Percentiles rank a stretch among this genome's conserved stretches.
These are phyloP conservation scores for Emys orbicularis DNA, from an alignment of 2,797 vertebrate species.

Conservation along the genomic window DNA sequence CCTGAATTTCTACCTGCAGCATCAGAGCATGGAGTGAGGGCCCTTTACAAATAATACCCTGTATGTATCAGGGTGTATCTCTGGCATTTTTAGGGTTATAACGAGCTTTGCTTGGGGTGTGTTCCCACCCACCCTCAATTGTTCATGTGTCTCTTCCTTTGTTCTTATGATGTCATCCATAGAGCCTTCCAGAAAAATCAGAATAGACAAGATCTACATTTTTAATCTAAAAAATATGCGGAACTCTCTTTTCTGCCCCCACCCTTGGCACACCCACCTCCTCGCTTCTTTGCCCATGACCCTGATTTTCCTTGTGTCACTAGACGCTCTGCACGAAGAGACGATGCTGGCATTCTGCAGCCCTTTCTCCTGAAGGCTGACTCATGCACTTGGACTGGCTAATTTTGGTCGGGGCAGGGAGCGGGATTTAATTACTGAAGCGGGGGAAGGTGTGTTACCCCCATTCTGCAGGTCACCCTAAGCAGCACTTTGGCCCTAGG, in stretches of 20 bases:
- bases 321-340: not conserved
- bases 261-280: not conserved
- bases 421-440: constrained; percentile 69
- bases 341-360: constrained; percentile 30
- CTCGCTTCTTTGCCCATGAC: too few relatives aligned
- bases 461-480: not conserved
- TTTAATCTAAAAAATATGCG: constrained; percentile 19
- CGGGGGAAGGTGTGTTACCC: constrained; percentile 23
- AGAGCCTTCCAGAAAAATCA: constrained; percentile 30
- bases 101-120: not conserved
- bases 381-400: constrained; percentile 61
- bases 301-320: fast-evolving
- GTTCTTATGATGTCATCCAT: not conserved
- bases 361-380: constrained; percentile 53
- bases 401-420: constrained; percentile 69
- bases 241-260: not conserved
- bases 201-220: not conserved
- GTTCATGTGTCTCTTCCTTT: not conserved
- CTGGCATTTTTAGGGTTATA: not conserved
- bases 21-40: not conserved
- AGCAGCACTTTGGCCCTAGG: not conserved
- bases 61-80: not conserved
- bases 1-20: not conserved
- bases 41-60: not conserved
- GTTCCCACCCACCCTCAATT: too few relatives aligned